Percentiles rank a stretch among this genome's conserved stretches.
phyloP scores from a whole-genome alignment of 2,113 vertebrate species.

The Tringa solitaria region DNA sequence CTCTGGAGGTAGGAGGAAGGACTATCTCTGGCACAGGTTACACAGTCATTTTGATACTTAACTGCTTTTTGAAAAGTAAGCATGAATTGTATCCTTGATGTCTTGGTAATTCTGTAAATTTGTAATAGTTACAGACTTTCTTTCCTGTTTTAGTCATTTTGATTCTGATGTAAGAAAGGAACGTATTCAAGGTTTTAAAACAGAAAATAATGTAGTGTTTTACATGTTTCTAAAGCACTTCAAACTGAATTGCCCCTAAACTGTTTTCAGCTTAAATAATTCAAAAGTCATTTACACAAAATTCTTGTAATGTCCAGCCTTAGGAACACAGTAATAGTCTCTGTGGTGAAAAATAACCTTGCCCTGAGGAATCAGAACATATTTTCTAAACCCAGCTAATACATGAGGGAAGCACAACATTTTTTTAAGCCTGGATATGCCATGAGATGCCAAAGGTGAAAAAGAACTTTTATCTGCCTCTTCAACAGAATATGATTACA shows the following conservation, averaged over 20 bases:
- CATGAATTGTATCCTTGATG: neutral
- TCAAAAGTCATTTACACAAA: neutral
- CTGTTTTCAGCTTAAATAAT: neutral
- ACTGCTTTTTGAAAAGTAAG: neutral
- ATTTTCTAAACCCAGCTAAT: neutral
- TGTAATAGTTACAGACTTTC: neutral
- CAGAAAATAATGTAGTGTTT: neutral
- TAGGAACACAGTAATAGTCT: neutral
- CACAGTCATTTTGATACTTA: neutral
- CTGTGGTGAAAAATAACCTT: neutral
- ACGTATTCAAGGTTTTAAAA: neutral
- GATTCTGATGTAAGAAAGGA: neutral
- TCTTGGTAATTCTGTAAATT: neutral
- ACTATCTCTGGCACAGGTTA: fast-evolving
- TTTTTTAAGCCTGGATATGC: neutral
- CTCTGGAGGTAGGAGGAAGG: neutral
- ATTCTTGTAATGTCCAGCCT: neutral
- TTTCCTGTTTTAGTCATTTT: neutral
- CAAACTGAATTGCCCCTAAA: neutral
- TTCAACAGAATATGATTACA: neutral
- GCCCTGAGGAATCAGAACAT: neutral
- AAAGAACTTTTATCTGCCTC: neutral
- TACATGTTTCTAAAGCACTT: neutral
- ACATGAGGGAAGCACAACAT: neutral
- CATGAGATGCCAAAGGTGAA: neutral